These are phyloP conservation scores for Drosophila nr. perissopoda DNA, from an alignment of 2,888 invertebrate species.

Conservation along the genomic window DNA sequence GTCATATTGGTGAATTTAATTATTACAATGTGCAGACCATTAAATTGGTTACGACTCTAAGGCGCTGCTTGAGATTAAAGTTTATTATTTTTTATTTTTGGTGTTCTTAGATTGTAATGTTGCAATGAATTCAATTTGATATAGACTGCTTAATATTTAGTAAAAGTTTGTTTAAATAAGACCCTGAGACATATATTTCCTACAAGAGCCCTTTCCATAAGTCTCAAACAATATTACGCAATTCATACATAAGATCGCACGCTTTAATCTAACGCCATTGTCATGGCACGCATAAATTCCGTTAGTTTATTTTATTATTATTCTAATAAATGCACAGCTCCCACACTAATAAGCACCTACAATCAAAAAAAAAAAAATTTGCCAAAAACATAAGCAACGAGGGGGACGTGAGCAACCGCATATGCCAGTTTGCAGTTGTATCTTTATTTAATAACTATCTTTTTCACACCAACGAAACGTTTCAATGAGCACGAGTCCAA, in stretches of 20 bases:
- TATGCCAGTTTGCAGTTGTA: constrained; percentile 29
- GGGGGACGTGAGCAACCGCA: constrained; percentile 16
- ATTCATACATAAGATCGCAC: constrained; percentile 46
- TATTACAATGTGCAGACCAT: constrained; percentile 49
- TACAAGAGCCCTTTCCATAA: constrained; percentile 19
- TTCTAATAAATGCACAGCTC: constrained; percentile 72
- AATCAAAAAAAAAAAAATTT: constrained; percentile 22
- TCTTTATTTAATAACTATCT: constrained; percentile 55
- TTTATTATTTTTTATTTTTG: constrained; percentile 8
- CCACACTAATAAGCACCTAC: constrained; percentile 68
- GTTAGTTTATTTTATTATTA: constrained; percentile 67
- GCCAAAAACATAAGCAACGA: constrained; percentile 34
- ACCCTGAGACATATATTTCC: constrained; percentile 24
- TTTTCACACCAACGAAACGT: constrained; percentile 62
- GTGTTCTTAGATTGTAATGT: not conserved
- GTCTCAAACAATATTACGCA: constrained; percentile 43
- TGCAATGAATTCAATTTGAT: not conserved
- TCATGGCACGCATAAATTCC: constrained; percentile 68
- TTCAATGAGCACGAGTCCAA: constrained; percentile 61
- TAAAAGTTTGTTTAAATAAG: not conserved
- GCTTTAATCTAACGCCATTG: constrained; percentile 55
- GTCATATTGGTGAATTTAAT: constrained; percentile 56
- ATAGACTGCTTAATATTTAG: not conserved
- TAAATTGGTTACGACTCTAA: constrained; percentile 52
- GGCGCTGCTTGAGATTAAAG: constrained; percentile 19